Evolutionary conservation across 64 coral and sea anemone species (phyloP).

Genomic region (Orbicella faveolata): DNA sequence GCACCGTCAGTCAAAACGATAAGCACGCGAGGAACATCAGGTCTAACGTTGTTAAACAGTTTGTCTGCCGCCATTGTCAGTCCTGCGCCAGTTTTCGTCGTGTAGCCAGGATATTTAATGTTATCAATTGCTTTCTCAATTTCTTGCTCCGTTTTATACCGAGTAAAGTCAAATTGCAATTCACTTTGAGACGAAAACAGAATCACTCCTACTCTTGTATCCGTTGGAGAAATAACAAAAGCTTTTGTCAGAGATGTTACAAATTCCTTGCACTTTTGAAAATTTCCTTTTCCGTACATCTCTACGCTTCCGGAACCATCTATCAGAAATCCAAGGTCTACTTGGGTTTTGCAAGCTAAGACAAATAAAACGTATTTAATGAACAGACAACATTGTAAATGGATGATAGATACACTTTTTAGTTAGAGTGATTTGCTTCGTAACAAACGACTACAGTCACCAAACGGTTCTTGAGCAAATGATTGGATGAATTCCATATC

Average conservation of each 20-base stretch:
- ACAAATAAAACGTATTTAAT: not conserved
- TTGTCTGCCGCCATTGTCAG: conserved; percentile 38
- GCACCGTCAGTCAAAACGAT: conserved; percentile 51
- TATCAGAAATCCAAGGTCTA: conserved; percentile 49
- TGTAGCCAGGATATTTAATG: conserved; percentile 25
- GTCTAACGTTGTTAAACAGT: conserved; percentile 33
- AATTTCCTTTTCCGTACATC: conserved; percentile 63
- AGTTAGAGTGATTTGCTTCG: too few species aligned
- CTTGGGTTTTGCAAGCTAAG: conserved; percentile 45
- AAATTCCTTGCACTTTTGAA: conserved; percentile 42
- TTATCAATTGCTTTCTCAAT: conserved; percentile 26
- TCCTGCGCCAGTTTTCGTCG: conserved; percentile 43
- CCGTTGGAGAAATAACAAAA: conserved; percentile 37
- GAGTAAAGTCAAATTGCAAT: conserved; percentile 46
- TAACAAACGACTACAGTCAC: too few species aligned
- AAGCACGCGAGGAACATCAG: conserved; percentile 29
- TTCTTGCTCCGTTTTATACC: conserved; percentile 3
- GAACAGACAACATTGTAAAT: not conserved
- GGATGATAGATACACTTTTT: too few species aligned
- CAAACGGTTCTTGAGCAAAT: too few species aligned
- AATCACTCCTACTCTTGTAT: conserved; percentile 47
- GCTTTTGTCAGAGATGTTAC: conserved; percentile 12
- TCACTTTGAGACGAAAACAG: conserved; percentile 31
- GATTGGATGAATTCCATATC: too few species aligned
- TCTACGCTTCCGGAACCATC: conserved; percentile 59